Evolutionary conservation across 2,113 vertebrate species (phyloP).

Genomic region (Microcebus ravelobensis): DNA sequence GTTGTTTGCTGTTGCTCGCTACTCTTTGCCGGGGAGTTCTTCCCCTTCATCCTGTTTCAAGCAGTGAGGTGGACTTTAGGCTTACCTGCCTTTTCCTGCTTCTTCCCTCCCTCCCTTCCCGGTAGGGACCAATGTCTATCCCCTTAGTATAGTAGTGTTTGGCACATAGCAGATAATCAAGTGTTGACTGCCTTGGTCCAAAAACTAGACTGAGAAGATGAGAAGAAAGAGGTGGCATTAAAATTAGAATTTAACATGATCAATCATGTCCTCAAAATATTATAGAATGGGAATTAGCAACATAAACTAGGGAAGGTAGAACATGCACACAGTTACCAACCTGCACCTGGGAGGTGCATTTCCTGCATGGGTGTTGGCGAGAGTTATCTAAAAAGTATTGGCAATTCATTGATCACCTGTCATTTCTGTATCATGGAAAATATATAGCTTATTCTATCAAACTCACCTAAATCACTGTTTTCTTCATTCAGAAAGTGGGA

Average conservation of each 20-base stretch:
- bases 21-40: neutral
- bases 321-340: fast-evolving
- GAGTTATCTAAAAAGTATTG: neutral
- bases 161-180: neutral
- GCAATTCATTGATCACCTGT: neutral
- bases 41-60: neutral
- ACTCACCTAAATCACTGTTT: neutral
- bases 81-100: neutral
- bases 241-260: neutral
- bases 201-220: neutral
- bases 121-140: neutral
- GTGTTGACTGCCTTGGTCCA: neutral
- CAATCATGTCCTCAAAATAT: neutral
- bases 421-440: neutral
- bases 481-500: neutral
- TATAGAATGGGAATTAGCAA: neutral
- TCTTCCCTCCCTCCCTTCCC: neutral
- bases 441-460: neutral
- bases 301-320: neutral
- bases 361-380: neutral
- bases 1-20: fast-evolving
- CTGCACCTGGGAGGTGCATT: neutral
- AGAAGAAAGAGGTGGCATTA: neutral
- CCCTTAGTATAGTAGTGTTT: neutral
- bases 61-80: neutral